Conservation (phyloP, 2,888 invertebrate species). For the Pardosa pseudoannulata region DNA sequence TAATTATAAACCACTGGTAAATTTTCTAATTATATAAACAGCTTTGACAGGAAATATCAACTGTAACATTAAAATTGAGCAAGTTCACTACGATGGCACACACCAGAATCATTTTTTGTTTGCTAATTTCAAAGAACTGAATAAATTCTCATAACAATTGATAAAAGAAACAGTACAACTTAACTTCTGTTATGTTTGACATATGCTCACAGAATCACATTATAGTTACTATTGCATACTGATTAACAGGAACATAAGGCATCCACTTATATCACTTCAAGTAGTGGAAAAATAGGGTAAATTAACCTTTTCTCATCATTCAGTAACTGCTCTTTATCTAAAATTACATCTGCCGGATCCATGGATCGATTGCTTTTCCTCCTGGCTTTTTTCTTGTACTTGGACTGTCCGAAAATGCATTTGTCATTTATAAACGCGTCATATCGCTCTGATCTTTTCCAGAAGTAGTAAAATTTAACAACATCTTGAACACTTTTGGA, state of each 20-base stretch:
- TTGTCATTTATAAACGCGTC: constrained; percentile 27
- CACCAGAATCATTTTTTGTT: no score
- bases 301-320: not conserved
- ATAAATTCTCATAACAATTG: no score
- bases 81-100: no score
- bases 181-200: no score
- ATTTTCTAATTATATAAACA: no score
- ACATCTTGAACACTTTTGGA: constrained; percentile 10
- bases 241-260: not conserved
- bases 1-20: no score
- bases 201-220: no score
- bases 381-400: not conserved
- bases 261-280: not conserved
- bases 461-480: constrained; percentile 39
- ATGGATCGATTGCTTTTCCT: constrained; percentile 11
- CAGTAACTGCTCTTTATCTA: not conserved
- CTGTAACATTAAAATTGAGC: no score
- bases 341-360: constrained; percentile 1
- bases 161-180: no score
- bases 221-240: no score
- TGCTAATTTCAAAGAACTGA: no score
- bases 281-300: not conserved
- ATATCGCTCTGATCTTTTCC: constrained; percentile 44
- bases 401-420: not conserved
- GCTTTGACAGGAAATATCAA: no score